phyloP scores from a whole-genome alignment of 2,888 invertebrate genomes.

The Mesopsocus fuscifrons region DNA sequence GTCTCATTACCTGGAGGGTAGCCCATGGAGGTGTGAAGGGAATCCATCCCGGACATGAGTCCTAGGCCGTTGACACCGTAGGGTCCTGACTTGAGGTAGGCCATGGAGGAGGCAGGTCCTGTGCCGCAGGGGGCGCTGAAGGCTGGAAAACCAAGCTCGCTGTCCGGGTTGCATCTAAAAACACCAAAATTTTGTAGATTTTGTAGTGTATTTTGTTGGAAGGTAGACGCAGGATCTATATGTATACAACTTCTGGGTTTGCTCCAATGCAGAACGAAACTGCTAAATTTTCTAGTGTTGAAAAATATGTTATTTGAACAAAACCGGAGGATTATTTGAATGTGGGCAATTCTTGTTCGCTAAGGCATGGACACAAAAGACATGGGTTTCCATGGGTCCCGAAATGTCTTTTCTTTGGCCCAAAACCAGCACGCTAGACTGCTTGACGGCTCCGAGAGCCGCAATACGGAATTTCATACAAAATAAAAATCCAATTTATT shows the following conservation, averaged over 20 bases:
- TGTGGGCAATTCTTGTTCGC: no score
- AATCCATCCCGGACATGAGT: slow-evolving; percentile 38
- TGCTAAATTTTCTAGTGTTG: no score
- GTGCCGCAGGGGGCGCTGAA: slow-evolving; percentile 35
- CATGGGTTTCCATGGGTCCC: no score
- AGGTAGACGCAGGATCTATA: no score
- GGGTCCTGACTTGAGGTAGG: slow-evolving; percentile 36
- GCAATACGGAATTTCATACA: slow-evolving; percentile 3
- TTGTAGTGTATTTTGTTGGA: no score
- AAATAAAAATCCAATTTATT: slow-evolving; percentile 10
- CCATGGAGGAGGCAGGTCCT: slow-evolving; percentile 25
- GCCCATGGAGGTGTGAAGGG: slow-evolving; percentile 43
- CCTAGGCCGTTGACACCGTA: slow-evolving; percentile 35
- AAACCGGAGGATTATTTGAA: no score
- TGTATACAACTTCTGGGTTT: no score
- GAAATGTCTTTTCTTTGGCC: background rate
- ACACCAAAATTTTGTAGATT: no score
- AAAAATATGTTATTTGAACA: no score
- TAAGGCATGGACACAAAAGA: no score
- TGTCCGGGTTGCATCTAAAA: slow-evolving; percentile 34
- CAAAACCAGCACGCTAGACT: slow-evolving; percentile 1
- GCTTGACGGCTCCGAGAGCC: slow-evolving; percentile 5
- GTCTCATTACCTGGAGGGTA: slow-evolving; percentile 43
- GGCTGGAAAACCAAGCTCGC: slow-evolving; percentile 36
- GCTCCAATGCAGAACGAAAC: no score